These are phyloP conservation scores for Hemithea aestivaria DNA, from an alignment of 2,888 invertebrate genomes.

Conservation along the genomic window DNA sequence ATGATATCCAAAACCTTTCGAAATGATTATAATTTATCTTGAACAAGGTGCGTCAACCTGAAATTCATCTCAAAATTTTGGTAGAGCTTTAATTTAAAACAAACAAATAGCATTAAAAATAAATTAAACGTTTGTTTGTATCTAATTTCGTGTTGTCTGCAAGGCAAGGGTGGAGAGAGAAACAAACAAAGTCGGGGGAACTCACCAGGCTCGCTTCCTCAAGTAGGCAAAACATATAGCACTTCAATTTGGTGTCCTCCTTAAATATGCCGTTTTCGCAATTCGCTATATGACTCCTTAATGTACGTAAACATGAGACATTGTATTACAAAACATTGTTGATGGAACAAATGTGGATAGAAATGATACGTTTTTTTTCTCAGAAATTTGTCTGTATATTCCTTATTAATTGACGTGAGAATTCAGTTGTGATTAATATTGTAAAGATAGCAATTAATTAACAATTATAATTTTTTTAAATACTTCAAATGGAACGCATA, in stretches of 20 bases:
- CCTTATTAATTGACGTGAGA: too few relatives aligned
- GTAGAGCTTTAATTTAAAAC: conserved; percentile 35
- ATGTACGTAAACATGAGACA: conserved; percentile 57
- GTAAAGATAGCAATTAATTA: too few relatives aligned
- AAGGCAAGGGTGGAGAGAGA: conserved; percentile 41
- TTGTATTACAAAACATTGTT: conserved; percentile 46
- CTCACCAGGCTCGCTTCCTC: conserved; percentile 75
- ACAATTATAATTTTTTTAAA: too few relatives aligned
- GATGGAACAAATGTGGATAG: conserved; percentile 10
- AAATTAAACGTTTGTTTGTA: conserved; percentile 54
- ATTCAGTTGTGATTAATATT: too few relatives aligned
- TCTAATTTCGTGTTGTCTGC: conserved; percentile 45
- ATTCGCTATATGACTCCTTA: conserved; percentile 71
- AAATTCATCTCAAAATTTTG: not conserved
- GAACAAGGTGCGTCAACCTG: too few relatives aligned
- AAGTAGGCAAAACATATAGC: conserved; percentile 76
- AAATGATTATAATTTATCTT: too few relatives aligned
- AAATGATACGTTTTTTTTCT: conserved; percentile 4
- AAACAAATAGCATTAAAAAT: conserved; percentile 50
- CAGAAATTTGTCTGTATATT: too few relatives aligned
- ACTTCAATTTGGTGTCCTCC: conserved; percentile 75
- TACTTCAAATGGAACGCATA: too few relatives aligned
- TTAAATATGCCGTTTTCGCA: conserved; percentile 78
- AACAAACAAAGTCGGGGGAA: conserved; percentile 56
- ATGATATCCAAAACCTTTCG: too few relatives aligned